A percentile compares a stretch with the other conserved stretches of the same genome.
Conservation (phyloP, 2,113 vertebrate genomes). For the Trogon surrucura region DNA sequence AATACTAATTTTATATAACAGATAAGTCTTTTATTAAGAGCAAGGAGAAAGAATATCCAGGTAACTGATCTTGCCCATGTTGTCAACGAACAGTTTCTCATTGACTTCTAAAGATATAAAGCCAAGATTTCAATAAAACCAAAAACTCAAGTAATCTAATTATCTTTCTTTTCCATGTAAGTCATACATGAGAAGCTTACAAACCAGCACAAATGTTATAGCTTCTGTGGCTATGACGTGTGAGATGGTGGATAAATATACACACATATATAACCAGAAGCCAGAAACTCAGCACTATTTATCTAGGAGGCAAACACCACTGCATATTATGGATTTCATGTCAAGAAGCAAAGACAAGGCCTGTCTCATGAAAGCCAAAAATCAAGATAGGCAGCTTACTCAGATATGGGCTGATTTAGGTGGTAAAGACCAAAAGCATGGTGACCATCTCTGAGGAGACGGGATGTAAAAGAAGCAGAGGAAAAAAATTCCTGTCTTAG, state of each 20-base stretch:
- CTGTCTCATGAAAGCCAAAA: not conserved
- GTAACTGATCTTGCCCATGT: not conserved
- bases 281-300: not conserved
- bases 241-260: not conserved
- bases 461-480: not conserved
- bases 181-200: not conserved
- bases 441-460: not conserved
- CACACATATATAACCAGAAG: not conserved
- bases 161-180: not conserved
- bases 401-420: not conserved
- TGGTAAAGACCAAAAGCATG: not conserved
- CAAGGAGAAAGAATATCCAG: not conserved
- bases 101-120: not conserved
- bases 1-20: not conserved
- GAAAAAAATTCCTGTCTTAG: not conserved
- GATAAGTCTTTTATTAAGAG: not conserved
- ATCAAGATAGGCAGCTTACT: not conserved
- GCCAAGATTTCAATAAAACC: not conserved
- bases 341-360: not conserved
- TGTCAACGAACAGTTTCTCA: not conserved
- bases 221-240: not conserved
- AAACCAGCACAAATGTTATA: not conserved
- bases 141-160: not conserved
- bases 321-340: not conserved
- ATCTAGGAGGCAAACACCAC: not conserved